Evolutionary conservation across 2,797 vertebrate species (phyloP).

Genomic region (Falco peregrinus): DNA sequence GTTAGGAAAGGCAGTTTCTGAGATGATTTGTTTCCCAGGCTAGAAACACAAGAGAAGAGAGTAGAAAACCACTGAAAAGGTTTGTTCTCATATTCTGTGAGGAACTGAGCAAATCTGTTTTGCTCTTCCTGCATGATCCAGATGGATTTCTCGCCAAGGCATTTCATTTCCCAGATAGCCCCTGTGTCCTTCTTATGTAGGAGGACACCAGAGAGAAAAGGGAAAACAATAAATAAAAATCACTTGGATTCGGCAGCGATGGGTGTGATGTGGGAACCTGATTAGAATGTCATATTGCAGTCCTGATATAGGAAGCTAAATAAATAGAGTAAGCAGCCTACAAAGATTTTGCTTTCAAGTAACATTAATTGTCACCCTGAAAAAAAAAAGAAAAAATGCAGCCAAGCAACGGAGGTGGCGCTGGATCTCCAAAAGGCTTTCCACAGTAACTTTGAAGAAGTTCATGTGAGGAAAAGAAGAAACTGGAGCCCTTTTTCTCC

Average conservation of each 20-base stretch:
- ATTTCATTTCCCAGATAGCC: slow-evolving; percentile 43
- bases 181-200: neutral
- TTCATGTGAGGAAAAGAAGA: slow-evolving; percentile 38
- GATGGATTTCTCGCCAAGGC: neutral
- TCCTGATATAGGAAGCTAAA: neutral
- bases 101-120: neutral
- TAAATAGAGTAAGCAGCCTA: neutral
- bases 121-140: neutral
- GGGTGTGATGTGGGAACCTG: neutral
- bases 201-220: neutral
- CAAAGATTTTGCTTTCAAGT: neutral
- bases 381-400: neutral
- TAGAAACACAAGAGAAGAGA: neutral
- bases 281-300: slow-evolving; percentile 1
- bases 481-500: slow-evolving; percentile 18
- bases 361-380: neutral
- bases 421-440: neutral
- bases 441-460: slow-evolving; percentile 46
- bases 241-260: neutral
- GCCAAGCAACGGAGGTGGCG: neutral
- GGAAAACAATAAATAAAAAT: slow-evolving; percentile 40
- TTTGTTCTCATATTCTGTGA: neutral
- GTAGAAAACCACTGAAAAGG: neutral
- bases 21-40: neutral
- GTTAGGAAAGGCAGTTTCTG: neutral